Evolutionary conservation across 2,888 invertebrate genomes (phyloP).

Genomic region (Dorcus hopei): DNA sequence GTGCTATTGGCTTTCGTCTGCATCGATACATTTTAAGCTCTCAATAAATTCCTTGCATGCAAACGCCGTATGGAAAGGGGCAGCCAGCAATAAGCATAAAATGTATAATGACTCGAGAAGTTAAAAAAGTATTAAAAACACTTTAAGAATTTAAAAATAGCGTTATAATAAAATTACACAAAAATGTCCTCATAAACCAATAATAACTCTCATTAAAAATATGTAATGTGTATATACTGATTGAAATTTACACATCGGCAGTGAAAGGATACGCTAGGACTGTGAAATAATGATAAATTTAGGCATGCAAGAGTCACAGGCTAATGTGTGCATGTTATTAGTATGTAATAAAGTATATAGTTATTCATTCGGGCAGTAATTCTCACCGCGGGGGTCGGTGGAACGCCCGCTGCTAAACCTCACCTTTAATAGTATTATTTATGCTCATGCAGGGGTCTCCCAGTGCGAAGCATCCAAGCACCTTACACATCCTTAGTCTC

Average conservation of each 20-base stretch:
- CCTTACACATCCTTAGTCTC: slow-evolving; percentile 34
- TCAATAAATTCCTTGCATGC: too few species aligned
- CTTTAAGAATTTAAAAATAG: slow-evolving; percentile 15
- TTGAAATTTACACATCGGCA: slow-evolving; percentile 34
- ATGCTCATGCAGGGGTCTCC: slow-evolving; percentile 44
- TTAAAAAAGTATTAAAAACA: slow-evolving; percentile 14
- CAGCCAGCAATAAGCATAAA: too few species aligned
- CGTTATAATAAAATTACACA: slow-evolving; percentile 13
- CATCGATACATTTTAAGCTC: too few species aligned
- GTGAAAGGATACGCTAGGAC: slow-evolving; percentile 30
- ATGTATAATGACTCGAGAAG: too few species aligned
- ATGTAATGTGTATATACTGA: slow-evolving; percentile 27
- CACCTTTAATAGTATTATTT: slow-evolving; percentile 54
- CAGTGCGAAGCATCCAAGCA: slow-evolving; percentile 33
- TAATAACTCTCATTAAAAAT: slow-evolving; percentile 29
- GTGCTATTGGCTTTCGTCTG: too few species aligned
- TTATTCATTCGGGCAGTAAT: slow-evolving; percentile 52
- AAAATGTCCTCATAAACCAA: slow-evolving; percentile 22
- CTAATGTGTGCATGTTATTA: slow-evolving; percentile 50
- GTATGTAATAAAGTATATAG: slow-evolving; percentile 53
- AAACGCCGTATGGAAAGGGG: too few species aligned
- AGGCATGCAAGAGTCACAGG: slow-evolving; percentile 42
- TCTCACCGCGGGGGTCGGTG: slow-evolving; percentile 47
- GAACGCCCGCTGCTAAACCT: slow-evolving; percentile 50
- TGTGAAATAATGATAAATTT: slow-evolving; percentile 40